Percentiles rank a stretch among this genome's conserved stretches.
These are phyloP conservation scores for Drosophila conformis DNA, from an alignment of 2,888 invertebrate species.

Conservation along the genomic window DNA sequence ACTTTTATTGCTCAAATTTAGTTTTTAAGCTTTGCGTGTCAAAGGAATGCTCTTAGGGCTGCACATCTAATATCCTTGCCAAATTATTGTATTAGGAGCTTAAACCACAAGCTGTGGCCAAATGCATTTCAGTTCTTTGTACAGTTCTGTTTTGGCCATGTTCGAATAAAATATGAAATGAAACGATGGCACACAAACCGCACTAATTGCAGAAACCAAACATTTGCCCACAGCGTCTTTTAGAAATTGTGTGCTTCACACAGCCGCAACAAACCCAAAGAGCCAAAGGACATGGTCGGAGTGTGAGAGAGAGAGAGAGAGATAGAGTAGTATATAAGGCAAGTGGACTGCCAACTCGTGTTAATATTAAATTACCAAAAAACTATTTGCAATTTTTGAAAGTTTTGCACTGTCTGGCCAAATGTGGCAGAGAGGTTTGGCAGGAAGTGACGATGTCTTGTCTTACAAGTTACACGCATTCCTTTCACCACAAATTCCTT, in stretches of 20 bases:
- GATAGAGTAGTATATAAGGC: slow-evolving; percentile 19
- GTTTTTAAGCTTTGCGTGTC: background rate
- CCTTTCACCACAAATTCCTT: slow-evolving; percentile 63
- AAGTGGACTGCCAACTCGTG: slow-evolving; percentile 65
- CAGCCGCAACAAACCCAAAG: slow-evolving; percentile 39
- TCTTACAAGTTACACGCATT: slow-evolving; percentile 72
- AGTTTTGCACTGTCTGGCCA: slow-evolving; percentile 58
- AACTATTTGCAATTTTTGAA: slow-evolving; percentile 71
- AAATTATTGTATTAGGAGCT: slow-evolving; percentile 34
- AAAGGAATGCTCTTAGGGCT: slow-evolving; percentile 8
- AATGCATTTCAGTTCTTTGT: slow-evolving; percentile 21
- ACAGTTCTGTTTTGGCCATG: slow-evolving; percentile 15
- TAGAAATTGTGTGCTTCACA: slow-evolving; percentile 25
- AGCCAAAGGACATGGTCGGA: background rate
- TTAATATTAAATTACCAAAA: slow-evolving; percentile 72
- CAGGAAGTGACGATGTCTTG: slow-evolving; percentile 50
- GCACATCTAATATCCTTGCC: slow-evolving; percentile 2
- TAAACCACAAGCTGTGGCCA: slow-evolving; percentile 43
- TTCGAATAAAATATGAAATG: slow-evolving; percentile 47
- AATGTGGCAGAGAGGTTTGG: slow-evolving; percentile 8
- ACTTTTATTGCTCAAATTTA: background rate
- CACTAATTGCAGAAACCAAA: slow-evolving; percentile 62
- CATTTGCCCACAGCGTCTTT: slow-evolving; percentile 47
- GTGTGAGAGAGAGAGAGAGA: background rate
- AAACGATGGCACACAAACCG: slow-evolving; percentile 49